A percentile compares a stretch with the other conserved stretches of the same genome.
These are phyloP conservation scores for Cactoblastis cactorum DNA, from an alignment of 2,888 invertebrate genomes.

Conservation along the genomic window DNA sequence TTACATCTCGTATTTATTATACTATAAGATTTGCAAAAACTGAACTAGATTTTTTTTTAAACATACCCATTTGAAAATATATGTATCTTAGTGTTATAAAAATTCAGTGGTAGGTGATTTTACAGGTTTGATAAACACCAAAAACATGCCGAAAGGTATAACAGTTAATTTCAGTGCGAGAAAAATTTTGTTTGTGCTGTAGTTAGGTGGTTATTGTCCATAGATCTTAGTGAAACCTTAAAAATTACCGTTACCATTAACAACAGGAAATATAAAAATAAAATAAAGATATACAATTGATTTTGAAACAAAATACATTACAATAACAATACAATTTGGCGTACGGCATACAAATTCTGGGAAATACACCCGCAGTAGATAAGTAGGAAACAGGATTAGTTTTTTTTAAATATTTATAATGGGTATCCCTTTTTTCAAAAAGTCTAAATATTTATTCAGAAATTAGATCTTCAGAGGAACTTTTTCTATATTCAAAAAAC, in stretches of 20 bases:
- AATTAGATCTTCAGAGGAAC: too few species aligned
- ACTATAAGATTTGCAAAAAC: too few species aligned
- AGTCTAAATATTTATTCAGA: too few species aligned
- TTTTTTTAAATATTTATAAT: too few species aligned
- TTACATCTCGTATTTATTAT: too few species aligned
- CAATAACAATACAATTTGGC: not conserved
- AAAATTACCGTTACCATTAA: constrained; percentile 26
- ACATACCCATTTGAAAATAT: constrained; percentile 12
- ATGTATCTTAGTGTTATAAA: constrained; percentile 1
- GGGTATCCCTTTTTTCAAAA: constrained; percentile 29
- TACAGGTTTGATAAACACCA: constrained; percentile 1
- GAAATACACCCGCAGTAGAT: not conserved
- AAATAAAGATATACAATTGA: too few species aligned
- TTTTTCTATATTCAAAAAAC: too few species aligned
- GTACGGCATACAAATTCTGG: not conserved
- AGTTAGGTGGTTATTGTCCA: constrained; percentile 23
- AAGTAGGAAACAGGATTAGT: constrained; percentile 41
- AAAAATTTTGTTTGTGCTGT: constrained; percentile 20
- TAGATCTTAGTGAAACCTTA: constrained; percentile 21
- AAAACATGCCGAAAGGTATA: constrained; percentile 15
- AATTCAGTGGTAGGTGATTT: constrained; percentile 1
- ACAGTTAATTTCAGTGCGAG: constrained; percentile 20
- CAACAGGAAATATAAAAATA: constrained; percentile 17
- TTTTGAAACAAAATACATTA: constrained; percentile 8
- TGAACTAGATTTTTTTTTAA: not conserved